A percentile compares a stretch with the other conserved stretches of the same genome.
Evolutionary conservation across 2,113 vertebrate genomes (phyloP).

Genomic region (Edolisoma coerulescens): DNA sequence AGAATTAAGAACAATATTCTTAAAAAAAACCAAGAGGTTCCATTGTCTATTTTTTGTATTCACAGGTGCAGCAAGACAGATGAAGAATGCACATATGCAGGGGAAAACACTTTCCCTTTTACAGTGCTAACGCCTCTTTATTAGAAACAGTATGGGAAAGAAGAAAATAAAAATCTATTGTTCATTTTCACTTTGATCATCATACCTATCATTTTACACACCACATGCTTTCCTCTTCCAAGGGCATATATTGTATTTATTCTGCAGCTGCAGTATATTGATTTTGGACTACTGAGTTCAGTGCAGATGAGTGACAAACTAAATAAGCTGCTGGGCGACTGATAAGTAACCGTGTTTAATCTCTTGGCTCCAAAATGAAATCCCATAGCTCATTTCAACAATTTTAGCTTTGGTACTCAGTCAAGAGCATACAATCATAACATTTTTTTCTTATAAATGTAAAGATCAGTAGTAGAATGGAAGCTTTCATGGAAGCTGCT

Average conservation of each 20-base stretch:
- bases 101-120: neutral
- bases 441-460: neutral
- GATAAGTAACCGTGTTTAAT: neutral
- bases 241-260: neutral
- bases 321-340: neutral
- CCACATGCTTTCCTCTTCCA: conserved; percentile 18
- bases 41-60: neutral
- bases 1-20: neutral
- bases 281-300: conserved; percentile 16
- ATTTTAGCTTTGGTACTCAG: neutral
- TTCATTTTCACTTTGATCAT: conserved; percentile 32
- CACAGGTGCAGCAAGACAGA: neutral
- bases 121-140: neutral
- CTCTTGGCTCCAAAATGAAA: conserved; percentile 16
- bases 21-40: neutral
- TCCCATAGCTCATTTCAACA: neutral
- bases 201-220: conserved; percentile 19
- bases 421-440: neutral
- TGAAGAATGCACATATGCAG: neutral
- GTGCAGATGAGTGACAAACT: neutral
- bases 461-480: neutral
- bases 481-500: neutral
- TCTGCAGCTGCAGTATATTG: neutral
- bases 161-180: conserved; percentile 32
- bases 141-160: neutral